phyloP scores from a whole-genome alignment of 1,140 invertebrate genomes.

The Lucilia sericata region DNA sequence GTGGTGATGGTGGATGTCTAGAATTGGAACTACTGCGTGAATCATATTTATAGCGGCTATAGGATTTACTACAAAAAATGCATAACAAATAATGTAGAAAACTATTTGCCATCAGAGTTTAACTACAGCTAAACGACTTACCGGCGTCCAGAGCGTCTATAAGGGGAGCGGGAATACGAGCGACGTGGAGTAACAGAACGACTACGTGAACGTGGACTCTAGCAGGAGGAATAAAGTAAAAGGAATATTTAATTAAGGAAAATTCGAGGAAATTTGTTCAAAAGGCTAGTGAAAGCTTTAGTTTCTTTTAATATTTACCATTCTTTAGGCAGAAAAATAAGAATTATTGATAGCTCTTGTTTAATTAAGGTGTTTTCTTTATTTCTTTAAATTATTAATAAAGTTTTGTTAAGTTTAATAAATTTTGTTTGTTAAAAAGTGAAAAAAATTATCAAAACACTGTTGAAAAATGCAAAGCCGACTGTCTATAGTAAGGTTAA shows the following conservation, averaged over 20 bases:
- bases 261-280: too few relatives aligned
- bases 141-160: slow-evolving; percentile 44
- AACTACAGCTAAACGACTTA: neutral
- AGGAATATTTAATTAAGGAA: neutral
- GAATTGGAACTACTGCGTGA: slow-evolving; percentile 42
- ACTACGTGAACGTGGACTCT: slow-evolving; percentile 46
- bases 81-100: neutral
- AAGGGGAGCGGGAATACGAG: slow-evolving; percentile 42
- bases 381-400: neutral
- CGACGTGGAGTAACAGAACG: slow-evolving; percentile 43
- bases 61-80: slow-evolving; percentile 22
- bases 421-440: neutral
- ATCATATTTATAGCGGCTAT: slow-evolving; percentile 35
- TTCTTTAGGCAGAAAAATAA: neutral
- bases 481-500: neutral
- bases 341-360: neutral
- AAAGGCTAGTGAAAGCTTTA: too few relatives aligned
- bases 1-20: slow-evolving; percentile 45
- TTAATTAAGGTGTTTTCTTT: neutral
- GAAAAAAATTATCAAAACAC: slow-evolving; percentile 17
- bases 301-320: neutral
- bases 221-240: neutral
- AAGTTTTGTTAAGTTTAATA: neutral
- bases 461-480: neutral
- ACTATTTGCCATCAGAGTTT: too few relatives aligned